Conservation (phyloP, 2,888 invertebrate species). For the Agapetus fuscipes region DNA sequence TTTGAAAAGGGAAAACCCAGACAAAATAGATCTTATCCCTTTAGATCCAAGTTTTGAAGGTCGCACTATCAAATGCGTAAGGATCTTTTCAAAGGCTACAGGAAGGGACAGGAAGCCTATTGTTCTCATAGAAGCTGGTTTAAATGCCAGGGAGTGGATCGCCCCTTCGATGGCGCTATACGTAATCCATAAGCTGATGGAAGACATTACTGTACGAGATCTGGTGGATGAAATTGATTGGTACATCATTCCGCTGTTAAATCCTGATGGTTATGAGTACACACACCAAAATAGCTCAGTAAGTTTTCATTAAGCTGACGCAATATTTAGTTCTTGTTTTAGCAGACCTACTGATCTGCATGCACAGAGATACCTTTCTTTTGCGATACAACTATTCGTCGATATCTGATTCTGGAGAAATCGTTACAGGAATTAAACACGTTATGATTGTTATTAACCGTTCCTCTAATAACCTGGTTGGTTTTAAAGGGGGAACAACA, state of each 20-base stretch:
- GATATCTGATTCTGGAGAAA: too few relatives aligned
- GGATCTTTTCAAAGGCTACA: conserved; percentile 46
- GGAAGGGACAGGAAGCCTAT: conserved; percentile 40
- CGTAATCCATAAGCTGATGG: conserved; percentile 53
- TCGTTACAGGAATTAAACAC: too few relatives aligned
- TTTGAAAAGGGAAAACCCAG: conserved; percentile 36
- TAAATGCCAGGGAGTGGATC: conserved; percentile 64
- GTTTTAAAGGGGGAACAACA: too few relatives aligned
- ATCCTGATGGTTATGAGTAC: conserved; percentile 64
- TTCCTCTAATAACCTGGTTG: too few relatives aligned
- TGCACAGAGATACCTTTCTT: too few relatives aligned
- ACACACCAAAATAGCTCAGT: conserved; percentile 35
- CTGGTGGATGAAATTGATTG: conserved; percentile 54
- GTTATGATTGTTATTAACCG: too few relatives aligned
- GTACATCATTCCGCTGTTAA: conserved; percentile 54
- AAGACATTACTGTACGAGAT: conserved; percentile 43
- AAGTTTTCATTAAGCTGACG: too few relatives aligned
- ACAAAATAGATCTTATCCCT: conserved; percentile 37
- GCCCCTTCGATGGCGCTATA: conserved; percentile 55
- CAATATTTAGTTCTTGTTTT: too few relatives aligned
- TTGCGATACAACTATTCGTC: too few relatives aligned
- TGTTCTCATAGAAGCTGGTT: conserved; percentile 51
- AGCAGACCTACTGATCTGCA: too few relatives aligned
- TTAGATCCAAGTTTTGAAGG: conserved; percentile 50
- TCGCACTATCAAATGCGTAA: conserved; percentile 45